Percentiles rank a stretch among this genome's conserved stretches.
These are phyloP conservation scores for Elgaria multicarinata DNA, from an alignment of 2,113 vertebrate genomes.

Conservation along the genomic window DNA sequence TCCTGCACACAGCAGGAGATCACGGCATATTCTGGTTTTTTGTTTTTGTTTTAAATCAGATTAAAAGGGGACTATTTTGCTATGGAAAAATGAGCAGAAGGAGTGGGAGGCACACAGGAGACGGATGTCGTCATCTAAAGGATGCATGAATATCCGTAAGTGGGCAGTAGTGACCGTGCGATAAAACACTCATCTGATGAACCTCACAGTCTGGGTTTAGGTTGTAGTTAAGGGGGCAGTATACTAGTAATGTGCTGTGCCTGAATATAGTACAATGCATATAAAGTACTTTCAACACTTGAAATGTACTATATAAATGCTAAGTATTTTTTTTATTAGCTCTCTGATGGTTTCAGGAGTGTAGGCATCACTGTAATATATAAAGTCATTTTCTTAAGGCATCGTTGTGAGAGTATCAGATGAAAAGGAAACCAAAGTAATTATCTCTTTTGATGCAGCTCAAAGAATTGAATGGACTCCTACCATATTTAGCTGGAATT, in stretches of 20 bases:
- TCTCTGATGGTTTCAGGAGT: neutral
- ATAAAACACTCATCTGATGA: too few species aligned
- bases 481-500: neutral
- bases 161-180: too few species aligned
- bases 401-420: neutral
- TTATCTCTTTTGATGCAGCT: conserved; percentile 11
- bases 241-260: neutral
- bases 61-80: too few species aligned
- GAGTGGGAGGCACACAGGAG: too few species aligned
- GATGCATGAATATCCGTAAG: too few species aligned
- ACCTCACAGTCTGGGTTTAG: neutral
- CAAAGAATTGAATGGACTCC: neutral
- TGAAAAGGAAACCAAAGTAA: neutral
- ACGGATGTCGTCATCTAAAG: too few species aligned
- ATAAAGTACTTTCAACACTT: neutral
- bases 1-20: too few species aligned
- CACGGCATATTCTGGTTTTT: too few species aligned
- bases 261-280: neutral
- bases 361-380: neutral
- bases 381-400: conserved; percentile 14
- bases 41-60: too few species aligned
- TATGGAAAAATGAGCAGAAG: too few species aligned
- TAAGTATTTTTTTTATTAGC: conserved; percentile 5
- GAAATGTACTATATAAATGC: neutral
- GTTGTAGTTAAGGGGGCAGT: neutral